Evolutionary conservation across 2,888 invertebrate species (phyloP), one percentile per base, ranked within the genome.

Genomic region (Cephonodes hylas): DNA sequence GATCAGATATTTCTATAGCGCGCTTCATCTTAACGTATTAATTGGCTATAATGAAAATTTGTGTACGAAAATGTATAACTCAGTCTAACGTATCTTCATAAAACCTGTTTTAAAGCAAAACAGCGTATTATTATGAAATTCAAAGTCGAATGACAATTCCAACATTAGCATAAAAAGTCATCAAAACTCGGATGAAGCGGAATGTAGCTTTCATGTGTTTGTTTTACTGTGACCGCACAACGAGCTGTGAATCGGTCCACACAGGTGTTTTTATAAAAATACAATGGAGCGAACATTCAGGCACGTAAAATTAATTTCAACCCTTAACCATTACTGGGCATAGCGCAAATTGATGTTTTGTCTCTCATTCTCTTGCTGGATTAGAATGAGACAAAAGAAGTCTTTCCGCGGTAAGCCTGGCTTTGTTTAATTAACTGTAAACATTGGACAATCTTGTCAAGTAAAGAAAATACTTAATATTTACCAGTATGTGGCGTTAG

Each of bases 241-340:
- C n/a, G 38, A n/a, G 38, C 38, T 38, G 13, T 38, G 4, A 4
- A 38, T n/a, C 38, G 8, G n/a, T 13, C n/a, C 38, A n/a, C 38
- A n/a, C 4, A 38, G 34, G 18, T 20, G 3, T 20, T 45, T 45
- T 20, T 18, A 20, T 22, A 20, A 45, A 45, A 45, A 23, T 23
- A 46, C 22, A 46, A 23, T 46, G 22, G n/a, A 46, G 22, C 22
- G 13, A 23, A 46, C 22, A 22, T 46, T 46, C 23, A 46, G 22
- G 45, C 45, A 23, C 45, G 45, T 45, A 45, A 22, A 46, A 46
- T 45, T 45, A 45, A 45, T 46, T 46, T 46, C 45, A 23, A 46
- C 22, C 23, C 45, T 23, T 46, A 10, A 44, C 10, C 20, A 44
- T 44, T 44, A 44, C n/a, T 13, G 45, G 23, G 4, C 23, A 46